Conservation (phyloP, 2,797 vertebrate species). For the Hipposideros larvatus region DNA sequence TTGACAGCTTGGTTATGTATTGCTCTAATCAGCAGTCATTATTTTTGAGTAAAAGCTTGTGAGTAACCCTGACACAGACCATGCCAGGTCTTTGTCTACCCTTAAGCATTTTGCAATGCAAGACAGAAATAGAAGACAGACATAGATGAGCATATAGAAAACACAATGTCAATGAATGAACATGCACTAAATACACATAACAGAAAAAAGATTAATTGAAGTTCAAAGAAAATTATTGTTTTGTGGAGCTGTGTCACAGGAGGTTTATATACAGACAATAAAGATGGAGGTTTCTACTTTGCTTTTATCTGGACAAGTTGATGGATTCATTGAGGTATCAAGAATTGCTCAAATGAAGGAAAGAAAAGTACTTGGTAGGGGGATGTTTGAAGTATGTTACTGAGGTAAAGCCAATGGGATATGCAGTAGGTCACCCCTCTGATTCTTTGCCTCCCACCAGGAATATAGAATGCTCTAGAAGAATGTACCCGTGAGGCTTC, state of each 20-base stretch:
- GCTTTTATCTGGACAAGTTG: neutral
- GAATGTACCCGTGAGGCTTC: neutral
- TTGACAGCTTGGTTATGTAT: neutral
- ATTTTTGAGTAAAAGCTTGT: constrained; percentile 16
- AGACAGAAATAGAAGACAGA: neutral
- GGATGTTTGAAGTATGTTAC: neutral
- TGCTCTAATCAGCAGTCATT: neutral
- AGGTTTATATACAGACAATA: neutral
- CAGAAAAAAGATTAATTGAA: neutral
- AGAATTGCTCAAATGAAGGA: neutral
- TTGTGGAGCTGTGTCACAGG: neutral
- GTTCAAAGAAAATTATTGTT: neutral
- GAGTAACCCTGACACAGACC: neutral
- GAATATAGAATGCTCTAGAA: neutral
- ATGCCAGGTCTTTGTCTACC: neutral
- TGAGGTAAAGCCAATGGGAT: neutral
- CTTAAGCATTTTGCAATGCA: neutral
- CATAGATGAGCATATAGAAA: neutral
- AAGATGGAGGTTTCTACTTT: neutral
- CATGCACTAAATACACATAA: neutral
- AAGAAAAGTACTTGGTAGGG: neutral
- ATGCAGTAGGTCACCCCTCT: neutral
- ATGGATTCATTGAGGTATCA: neutral
- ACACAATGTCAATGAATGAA: neutral
- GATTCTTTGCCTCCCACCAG: neutral